A percentile compares a stretch with the other conserved stretches of the same genome.
Evolutionary conservation across 2,797 vertebrate genomes (phyloP).

Genomic region (Balearica regulorum): DNA sequence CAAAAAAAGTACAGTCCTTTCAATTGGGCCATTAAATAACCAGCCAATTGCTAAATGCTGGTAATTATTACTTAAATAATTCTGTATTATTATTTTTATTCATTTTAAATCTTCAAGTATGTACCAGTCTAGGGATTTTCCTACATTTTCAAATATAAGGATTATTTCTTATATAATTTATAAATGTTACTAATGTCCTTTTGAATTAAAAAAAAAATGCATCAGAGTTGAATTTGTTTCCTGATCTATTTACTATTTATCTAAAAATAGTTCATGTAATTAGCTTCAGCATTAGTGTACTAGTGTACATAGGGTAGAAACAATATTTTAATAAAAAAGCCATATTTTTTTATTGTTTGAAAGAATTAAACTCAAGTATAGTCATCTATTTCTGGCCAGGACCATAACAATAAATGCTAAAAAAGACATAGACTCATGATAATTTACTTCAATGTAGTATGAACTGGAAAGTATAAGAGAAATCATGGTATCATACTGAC

Average conservation of each 20-base stretch:
- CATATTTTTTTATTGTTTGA: not conserved
- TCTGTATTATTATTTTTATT: not conserved
- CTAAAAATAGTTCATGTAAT: not conserved
- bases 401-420: not conserved
- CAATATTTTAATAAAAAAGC: not conserved
- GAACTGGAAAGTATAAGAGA: not conserved
- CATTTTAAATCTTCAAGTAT: not conserved
- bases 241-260: not conserved
- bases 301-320: not conserved
- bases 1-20: not conserved
- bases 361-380: not conserved
- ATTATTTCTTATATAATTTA: not conserved
- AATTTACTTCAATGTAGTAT: not conserved
- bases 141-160: not conserved
- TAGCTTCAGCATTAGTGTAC: not conserved
- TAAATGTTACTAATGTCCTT: not conserved
- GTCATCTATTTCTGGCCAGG: not conserved
- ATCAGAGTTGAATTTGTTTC: not conserved
- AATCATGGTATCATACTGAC: not conserved
- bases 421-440: not conserved
- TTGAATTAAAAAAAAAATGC: not conserved
- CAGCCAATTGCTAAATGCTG: not conserved
- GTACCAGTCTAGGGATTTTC: not conserved
- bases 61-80: slow-evolving; percentile 21
- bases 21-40: not conserved